Evolutionary conservation across 1,140 invertebrate genomes (phyloP), one percentile per base, ranked within the genome.

Genomic region (Pseudobourletiella spinata): DNA sequence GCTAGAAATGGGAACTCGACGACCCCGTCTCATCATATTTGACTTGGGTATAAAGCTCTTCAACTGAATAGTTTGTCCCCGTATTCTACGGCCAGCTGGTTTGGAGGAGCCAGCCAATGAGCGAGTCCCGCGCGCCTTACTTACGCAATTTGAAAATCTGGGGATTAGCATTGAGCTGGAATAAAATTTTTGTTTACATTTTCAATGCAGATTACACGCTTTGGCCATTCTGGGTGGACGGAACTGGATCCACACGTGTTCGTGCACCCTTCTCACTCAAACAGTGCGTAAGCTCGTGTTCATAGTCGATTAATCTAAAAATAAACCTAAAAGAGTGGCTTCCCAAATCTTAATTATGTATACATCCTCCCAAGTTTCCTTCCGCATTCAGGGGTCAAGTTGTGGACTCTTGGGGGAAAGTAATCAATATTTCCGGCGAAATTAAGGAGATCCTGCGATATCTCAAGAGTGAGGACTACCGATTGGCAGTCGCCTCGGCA

Each of bases 401-500:
- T 6, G 24, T 55, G 14, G 52, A 55, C 25, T 32, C 26, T 3
- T 55, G 52, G 52, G 52, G 52, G n/a, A 55, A 55, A 22, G 18
- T 55, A n/a, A 55, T 55, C 4, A 32, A 6, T 26, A 24, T 55
- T 20, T 55, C 52, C 3, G 28, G 11, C n/a, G 52, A 55, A 39
- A 22, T 55, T 35, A 3, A 29, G 2, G 52, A 55, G 14, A 55
- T 77, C 20, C 63, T 77, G 28, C 22, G 69, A 18, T 48, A 69
- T 18, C 69, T 76, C 4, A 72, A 74, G 35, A 50, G 59, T 15
- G 66, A 74, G 42, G 74, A 73, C 3, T 73, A 72, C 68, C 43
- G 62, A 18, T 61, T 76, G 42, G 74, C 64, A 6, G 70, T 75
- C 25, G 76, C 74, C 28, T 77, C 75, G 51, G 76, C 78, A 64